Conservation (phyloP, 2,113 vertebrate species). For the Aegypius monachus region DNA sequence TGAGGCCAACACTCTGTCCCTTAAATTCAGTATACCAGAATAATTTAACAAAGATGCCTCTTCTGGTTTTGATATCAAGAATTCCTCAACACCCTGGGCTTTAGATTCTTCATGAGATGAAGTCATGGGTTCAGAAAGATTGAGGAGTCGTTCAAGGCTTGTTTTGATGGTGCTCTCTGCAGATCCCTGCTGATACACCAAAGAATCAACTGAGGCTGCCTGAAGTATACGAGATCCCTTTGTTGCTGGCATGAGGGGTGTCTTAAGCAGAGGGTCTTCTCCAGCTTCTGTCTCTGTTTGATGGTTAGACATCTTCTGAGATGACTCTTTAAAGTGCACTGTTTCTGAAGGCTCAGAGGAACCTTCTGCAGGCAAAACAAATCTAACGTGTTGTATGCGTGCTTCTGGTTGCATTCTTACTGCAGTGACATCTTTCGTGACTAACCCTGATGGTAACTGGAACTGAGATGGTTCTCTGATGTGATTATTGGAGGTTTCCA, state of each 20-base stretch:
- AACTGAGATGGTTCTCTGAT: not conserved
- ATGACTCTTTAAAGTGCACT: not conserved
- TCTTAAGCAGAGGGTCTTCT: not conserved
- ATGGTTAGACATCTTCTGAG: not conserved
- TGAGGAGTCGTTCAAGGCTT: not conserved
- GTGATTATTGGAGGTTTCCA: not conserved
- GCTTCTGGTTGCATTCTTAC: not conserved
- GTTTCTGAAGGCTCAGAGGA: not conserved
- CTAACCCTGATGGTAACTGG: not conserved
- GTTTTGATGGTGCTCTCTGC: not conserved
- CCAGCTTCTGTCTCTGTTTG: not conserved
- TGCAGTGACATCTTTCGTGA: not conserved
- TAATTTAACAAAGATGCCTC: not conserved
- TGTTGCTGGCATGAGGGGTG: not conserved
- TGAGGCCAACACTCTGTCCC: slow-evolving; percentile 29
- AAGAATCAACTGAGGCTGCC: not conserved
- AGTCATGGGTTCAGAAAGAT: not conserved
- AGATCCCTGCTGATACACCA: not conserved
- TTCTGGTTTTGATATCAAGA: not conserved
- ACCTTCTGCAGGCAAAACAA: not conserved
- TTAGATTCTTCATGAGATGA: not conserved
- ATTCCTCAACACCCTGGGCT: not conserved
- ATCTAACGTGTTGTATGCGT: not conserved
- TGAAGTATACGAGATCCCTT: not conserved
- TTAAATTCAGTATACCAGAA: slow-evolving; percentile 23